These are phyloP conservation scores for Nesogale talazaci DNA, from an alignment of 2,113 vertebrate species.

Conservation along the genomic window DNA sequence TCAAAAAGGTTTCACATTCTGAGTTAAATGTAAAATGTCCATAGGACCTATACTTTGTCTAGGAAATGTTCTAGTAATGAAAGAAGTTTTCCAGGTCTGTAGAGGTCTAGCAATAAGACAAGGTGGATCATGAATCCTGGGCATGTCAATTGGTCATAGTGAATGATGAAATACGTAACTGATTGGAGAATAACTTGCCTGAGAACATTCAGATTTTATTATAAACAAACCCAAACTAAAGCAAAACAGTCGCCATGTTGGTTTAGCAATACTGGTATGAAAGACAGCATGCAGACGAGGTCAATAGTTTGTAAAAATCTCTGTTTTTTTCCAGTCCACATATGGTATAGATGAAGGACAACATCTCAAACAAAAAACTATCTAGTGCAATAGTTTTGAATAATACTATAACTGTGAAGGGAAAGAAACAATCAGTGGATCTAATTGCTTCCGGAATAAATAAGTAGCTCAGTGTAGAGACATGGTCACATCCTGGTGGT, in stretches of 20 bases:
- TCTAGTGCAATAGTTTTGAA: not conserved
- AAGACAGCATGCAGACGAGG: not conserved
- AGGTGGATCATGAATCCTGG: not conserved
- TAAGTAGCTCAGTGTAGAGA: not conserved
- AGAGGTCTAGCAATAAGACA: not conserved
- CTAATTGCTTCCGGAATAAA: not conserved
- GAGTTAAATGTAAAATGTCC: not conserved
- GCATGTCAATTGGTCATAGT: no score
- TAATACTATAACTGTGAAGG: not conserved
- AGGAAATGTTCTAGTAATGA: not conserved
- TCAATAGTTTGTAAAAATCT: no score
- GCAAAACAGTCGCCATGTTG: not conserved
- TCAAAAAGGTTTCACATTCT: constrained; percentile 4
- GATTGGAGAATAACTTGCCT: not conserved
- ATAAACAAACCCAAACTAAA: not conserved
- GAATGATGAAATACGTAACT: not conserved
- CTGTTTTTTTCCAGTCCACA: not conserved
- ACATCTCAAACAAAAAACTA: not conserved
- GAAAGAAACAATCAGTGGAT: not conserved
- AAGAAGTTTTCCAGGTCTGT: rapidly evolving
- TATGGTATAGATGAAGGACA: not conserved
- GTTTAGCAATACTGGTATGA: not conserved
- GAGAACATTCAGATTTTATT: not conserved
- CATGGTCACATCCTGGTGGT: rapidly evolving
- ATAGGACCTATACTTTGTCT: not conserved